Evolutionary conservation across 2,888 invertebrate species (phyloP), one percentile per base, ranked within the genome.

Genomic region (Cryptocheilus praepositus): DNA sequence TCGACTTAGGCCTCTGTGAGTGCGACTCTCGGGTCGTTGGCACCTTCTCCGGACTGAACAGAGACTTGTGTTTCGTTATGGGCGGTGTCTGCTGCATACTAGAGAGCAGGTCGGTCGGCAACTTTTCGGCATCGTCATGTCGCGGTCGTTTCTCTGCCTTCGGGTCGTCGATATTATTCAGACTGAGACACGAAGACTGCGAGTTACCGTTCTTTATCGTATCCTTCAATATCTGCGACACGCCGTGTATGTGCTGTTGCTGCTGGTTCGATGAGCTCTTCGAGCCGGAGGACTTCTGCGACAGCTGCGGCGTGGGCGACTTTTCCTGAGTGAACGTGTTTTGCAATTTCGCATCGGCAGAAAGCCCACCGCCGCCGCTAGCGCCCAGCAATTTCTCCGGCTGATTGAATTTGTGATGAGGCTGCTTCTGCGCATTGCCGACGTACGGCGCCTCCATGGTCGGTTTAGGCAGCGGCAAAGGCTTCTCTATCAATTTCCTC

Each of bases 41-140:
- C 0, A 91, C 90, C 0, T 92, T 92, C 71, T 93, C 93, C 0
- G 93, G 93, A 2, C 93, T 93, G 85, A 93, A 93, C 43, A 93
- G 83, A 15, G 93, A 93, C 52, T 84, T 86, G 44, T 86, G 87
- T 36, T 86, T 81, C 21, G 63, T 52, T 0, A 45, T 61, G 2
- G 73, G 81, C 15, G 83, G 82, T 0, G 81, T 71, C n/a, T 83
- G 53, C 49, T 76, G 66, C 2, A 71, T 58, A 7, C 79, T 74
- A 1, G 82, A 74, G 53, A 79, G 70, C 64, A 70, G 25, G 1
- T 79, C 78, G 11, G 70, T 60, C 4, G 77, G 71, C 25, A 62
- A 73, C 7, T 74, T 73, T 1, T 73, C 61, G 1, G 44, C n/a
- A 3, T 83, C 82, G 0, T 83, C 82, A n/a, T 82, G 82, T 60